phyloP scores from a whole-genome alignment of 2,888 invertebrate species.

The Lordiphosa fenestrarum region DNA sequence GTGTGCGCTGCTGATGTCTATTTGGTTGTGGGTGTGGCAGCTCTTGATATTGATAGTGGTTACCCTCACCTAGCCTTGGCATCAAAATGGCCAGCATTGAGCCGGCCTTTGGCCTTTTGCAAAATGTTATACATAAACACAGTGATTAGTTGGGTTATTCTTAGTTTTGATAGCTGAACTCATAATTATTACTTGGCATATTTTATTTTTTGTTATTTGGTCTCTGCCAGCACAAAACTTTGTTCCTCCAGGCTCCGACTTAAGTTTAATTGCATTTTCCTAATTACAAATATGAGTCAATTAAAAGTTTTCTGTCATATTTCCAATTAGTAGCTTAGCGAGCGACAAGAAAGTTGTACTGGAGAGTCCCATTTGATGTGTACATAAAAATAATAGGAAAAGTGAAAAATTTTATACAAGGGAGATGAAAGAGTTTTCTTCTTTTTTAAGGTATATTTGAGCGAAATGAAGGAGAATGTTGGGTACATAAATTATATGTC shows the following conservation, averaged over 20 bases:
- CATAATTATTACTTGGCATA: slow-evolving; percentile 11
- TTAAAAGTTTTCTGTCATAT: slow-evolving; percentile 53
- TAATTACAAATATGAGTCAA: slow-evolving; percentile 47
- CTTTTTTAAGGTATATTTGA: no score
- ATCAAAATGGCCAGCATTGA: slow-evolving; percentile 34
- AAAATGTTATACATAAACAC: slow-evolving; percentile 47
- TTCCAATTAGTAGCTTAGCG: slow-evolving; percentile 28
- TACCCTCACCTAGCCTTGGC: slow-evolving; percentile 51
- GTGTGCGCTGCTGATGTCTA: slow-evolving; percentile 20
- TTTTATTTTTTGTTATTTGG: not conserved
- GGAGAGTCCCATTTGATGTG: no score
- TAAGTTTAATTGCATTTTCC: slow-evolving; percentile 57
- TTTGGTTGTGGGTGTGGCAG: slow-evolving; percentile 50
- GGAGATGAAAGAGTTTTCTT: no score
- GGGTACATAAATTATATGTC: no score
- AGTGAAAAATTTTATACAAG: not conserved
- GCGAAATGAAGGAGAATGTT: no score
- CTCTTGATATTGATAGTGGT: slow-evolving; percentile 17
- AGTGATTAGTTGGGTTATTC: slow-evolving; percentile 37
- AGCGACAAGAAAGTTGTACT: no score
- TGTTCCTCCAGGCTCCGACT: slow-evolving; percentile 9
- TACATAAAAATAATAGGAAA: no score
- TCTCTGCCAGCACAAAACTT: slow-evolving; percentile 12
- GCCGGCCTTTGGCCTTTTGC: slow-evolving; percentile 46
- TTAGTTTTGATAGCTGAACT: not conserved